Base-by-base conservation (phyloP, 2,888 invertebrate species). In the Macropis europaea region DNA sequence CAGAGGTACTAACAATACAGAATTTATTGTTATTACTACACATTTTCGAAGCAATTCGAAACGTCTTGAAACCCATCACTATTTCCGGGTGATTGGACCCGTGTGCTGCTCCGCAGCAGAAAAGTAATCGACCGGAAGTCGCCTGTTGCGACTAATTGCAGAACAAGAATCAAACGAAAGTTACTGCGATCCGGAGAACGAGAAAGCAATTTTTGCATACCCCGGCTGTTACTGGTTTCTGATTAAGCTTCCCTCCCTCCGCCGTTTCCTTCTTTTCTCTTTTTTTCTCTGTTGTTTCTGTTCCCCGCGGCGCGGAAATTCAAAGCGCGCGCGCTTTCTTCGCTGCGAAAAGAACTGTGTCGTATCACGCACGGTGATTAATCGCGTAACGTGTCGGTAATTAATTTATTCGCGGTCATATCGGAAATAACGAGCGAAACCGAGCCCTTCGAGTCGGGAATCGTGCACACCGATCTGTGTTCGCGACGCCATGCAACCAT, bases 131-230 rank as follows among this genome's bases (percentile, higher is more conserved):
- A 26, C 43, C 71, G 71, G 71, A 71, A 61, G 69, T 69, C 28
- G 61, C 26, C 60, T 30, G 71, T 69, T 72, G 42, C 32, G 48
- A 50, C 43, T 72, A 69, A 72, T 72, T 72, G 69, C 71, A 26
- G 40, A 63, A 63, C 64, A 54, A 68, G 63, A 54, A 54, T 67
- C 52, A 53, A 62, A 67, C 50, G 45, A 53, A 52, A 62, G 45
- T 62, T 53, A 62, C 43, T 61, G 62, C 52, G 45, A 66, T 61
- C 38, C 53, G 62, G 13, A 7, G 38, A 62, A 32, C 42, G 64
- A 28, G 47, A 26, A 22, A 48, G n/a, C 22, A 11, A 38, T 38
- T 61, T 57, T 63, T 57, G 36, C 57, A 47, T 40, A 40, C 13
- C 24, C n/a, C 28, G 34, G 26, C 50, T 15, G 3, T 36, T 53